Evolutionary conservation across 2,113 vertebrate genomes (phyloP).

Genomic region (Tachycineta bicolor): DNA sequence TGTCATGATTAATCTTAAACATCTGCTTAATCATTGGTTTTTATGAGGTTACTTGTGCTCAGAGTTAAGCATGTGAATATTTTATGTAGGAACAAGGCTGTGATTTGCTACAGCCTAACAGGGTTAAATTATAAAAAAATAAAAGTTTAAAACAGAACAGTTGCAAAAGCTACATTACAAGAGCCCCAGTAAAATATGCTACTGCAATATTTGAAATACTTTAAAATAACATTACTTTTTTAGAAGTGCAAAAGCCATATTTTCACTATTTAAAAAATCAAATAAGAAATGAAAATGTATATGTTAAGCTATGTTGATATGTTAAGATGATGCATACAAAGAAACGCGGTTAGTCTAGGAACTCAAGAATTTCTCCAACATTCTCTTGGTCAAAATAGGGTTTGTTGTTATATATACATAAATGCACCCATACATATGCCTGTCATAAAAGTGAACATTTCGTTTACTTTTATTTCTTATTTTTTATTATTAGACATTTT

Average conservation of each 20-base stretch:
- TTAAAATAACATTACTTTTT: neutral
- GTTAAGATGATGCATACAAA: neutral
- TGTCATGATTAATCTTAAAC: slow-evolving; percentile 7
- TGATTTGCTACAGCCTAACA: neutral
- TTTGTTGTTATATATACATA: neutral
- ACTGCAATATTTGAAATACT: neutral
- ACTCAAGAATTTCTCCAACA: neutral
- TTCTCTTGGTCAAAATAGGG: neutral
- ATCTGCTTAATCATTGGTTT: slow-evolving; percentile 32
- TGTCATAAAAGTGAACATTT: neutral
- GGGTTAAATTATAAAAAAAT: neutral
- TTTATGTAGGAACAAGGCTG: neutral
- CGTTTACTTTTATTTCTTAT: neutral
- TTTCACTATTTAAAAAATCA: neutral
- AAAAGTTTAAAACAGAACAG: neutral
- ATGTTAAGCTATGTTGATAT: neutral
- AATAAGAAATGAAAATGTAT: neutral
- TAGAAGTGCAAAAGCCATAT: neutral
- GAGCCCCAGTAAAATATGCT: neutral
- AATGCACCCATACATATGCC: neutral
- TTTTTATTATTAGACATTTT: neutral
- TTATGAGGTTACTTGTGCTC: slow-evolving; percentile 23
- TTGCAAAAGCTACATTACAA: neutral
- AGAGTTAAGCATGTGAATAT: neutral
- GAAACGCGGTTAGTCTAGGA: neutral